Conservation (phyloP, 1,140 invertebrate species). For the Galendromus occidentalis region DNA sequence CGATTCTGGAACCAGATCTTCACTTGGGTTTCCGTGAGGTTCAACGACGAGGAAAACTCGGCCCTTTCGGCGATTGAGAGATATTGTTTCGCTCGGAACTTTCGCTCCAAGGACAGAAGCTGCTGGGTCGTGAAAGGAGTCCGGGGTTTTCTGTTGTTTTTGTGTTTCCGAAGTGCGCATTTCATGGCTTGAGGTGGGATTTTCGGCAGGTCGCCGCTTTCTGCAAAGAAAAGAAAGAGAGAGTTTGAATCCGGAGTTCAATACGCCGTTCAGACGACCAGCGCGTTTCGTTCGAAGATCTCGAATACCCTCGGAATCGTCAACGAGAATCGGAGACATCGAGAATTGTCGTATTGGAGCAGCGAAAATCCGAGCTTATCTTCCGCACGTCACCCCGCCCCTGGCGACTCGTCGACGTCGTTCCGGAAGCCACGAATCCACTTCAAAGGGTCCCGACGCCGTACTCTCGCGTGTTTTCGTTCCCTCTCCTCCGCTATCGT, state of each 20-base stretch:
- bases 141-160: slow-evolving; percentile 86
- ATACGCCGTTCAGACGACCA: background rate
- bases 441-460: too few species aligned
- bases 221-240: slow-evolving; percentile 29
- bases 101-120: slow-evolving; percentile 74
- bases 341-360: too few species aligned
- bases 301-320: background rate
- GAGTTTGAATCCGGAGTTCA: too few species aligned
- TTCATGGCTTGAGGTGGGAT: slow-evolving; percentile 41
- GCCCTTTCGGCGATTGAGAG: slow-evolving; percentile 85
- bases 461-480: too few species aligned
- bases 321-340: background rate
- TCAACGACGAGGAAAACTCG: slow-evolving; percentile 78
- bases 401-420: too few species aligned
- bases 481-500: too few species aligned
- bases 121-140: slow-evolving; percentile 95
- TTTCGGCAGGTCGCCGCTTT: slow-evolving; percentile 51
- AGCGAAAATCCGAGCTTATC: too few species aligned
- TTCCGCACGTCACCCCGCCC: too few species aligned
- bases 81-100: slow-evolving; percentile 90
- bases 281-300: background rate
- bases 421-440: too few species aligned
- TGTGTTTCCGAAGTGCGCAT: slow-evolving; percentile 80
- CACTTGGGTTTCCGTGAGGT: slow-evolving; percentile 65
- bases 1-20: slow-evolving; percentile 43